These are phyloP conservation scores for Molossus alvarezi DNA, from an alignment of 2,797 vertebrate genomes.

Conservation along the genomic window DNA sequence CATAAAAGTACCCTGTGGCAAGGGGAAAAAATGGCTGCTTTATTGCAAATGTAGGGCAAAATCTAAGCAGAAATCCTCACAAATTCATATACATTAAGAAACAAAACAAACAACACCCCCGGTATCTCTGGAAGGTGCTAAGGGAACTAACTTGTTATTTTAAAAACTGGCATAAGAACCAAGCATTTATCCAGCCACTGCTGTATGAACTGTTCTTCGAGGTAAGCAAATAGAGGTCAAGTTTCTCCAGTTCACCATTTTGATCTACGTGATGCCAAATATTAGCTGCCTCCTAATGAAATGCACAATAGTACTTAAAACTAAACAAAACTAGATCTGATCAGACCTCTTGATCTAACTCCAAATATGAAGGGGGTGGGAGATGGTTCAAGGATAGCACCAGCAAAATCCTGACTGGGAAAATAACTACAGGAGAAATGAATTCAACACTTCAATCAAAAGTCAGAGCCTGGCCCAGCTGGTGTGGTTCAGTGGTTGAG, in stretches of 20 bases:
- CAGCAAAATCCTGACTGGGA: not conserved
- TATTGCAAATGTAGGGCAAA: slow-evolving; percentile 46
- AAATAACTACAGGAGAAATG: not conserved
- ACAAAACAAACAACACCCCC: not conserved
- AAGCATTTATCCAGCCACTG: not conserved
- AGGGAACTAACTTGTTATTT: not conserved
- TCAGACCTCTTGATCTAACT: slow-evolving; percentile 27
- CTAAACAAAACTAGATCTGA: not conserved
- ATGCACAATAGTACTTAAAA: not conserved
- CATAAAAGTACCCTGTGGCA: not conserved
- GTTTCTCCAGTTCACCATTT: not conserved
- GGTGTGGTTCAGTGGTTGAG: too few relatives aligned
- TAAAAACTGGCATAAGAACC: slow-evolving; percentile 7
- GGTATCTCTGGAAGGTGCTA: slow-evolving; percentile 2
- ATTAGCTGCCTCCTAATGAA: slow-evolving; percentile 33
- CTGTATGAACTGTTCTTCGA: not conserved
- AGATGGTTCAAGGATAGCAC: not conserved
- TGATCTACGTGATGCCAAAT: not conserved
- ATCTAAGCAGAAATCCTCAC: not conserved
- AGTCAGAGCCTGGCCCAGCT: not conserved
- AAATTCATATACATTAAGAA: not conserved
- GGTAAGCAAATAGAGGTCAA: not conserved
- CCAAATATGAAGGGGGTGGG: not conserved
- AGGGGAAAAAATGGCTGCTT: not conserved
- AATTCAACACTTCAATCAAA: not conserved